Evolutionary conservation across 2,113 vertebrate species (phyloP).

Genomic region (Chaetodon trifascialis): DNA sequence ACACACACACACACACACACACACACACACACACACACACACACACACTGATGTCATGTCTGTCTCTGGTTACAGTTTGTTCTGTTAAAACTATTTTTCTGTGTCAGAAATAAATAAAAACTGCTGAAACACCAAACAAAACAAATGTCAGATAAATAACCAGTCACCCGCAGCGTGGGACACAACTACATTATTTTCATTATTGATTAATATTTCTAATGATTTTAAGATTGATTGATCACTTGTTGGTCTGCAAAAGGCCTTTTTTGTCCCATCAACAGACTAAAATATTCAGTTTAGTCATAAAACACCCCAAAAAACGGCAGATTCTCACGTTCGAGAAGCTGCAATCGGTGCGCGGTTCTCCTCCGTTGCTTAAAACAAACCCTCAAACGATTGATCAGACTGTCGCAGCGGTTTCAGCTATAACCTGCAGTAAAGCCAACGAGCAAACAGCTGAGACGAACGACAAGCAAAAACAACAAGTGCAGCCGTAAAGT

Average conservation of each 20-base stretch:
- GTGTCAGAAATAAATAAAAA: neutral
- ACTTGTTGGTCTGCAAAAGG: neutral
- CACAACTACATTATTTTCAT: neutral
- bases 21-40: conserved; percentile 33
- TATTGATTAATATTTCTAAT: neutral
- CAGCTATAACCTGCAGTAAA: neutral
- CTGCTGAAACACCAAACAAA: neutral
- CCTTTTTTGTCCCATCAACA: too few relatives aligned
- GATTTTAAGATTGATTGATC: neutral
- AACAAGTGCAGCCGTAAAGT: neutral
- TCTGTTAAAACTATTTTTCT: conserved; percentile 5
- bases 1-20: conserved; percentile 30
- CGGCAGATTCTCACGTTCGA: too few relatives aligned
- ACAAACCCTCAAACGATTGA: neutral
- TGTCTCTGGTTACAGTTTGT: conserved; percentile 21
- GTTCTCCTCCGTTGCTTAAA: too few relatives aligned
- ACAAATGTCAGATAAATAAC: too few relatives aligned
- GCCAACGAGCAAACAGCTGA: neutral
- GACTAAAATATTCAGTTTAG: too few relatives aligned
- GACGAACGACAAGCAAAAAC: neutral
- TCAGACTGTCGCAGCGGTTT: neutral
- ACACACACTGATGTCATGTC: conserved; percentile 39
- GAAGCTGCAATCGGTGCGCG: neutral
- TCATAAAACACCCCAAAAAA: too few relatives aligned
- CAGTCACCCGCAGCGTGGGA: neutral